Percentiles rank a stretch among this genome's conserved stretches.
These are phyloP conservation scores for Magallana nippona DNA, from an alignment of 2,888 invertebrate genomes.

Conservation along the genomic window DNA sequence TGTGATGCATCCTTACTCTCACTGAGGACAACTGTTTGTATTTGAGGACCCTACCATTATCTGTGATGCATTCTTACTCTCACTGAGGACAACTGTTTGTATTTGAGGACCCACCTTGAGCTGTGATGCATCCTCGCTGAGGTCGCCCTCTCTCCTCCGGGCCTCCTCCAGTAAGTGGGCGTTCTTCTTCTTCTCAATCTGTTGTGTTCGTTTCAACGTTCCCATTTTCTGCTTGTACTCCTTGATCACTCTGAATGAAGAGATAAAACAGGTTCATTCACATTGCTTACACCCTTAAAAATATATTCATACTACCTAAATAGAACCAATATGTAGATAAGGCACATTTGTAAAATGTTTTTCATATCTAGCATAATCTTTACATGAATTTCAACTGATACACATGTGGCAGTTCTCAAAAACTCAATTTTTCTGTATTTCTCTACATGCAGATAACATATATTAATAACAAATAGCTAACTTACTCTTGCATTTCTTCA, in stretches of 20 bases:
- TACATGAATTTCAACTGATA: too few relatives aligned
- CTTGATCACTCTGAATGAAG: conserved; percentile 70
- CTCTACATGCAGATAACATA: too few relatives aligned
- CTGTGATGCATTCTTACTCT: conserved; percentile 68
- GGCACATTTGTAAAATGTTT: too few relatives aligned
- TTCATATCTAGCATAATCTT: too few relatives aligned
- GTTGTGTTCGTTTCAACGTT: conserved; percentile 76
- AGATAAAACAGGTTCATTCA: too few relatives aligned
- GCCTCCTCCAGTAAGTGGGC: conserved; percentile 77
- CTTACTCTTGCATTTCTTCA: conserved; percentile 72
- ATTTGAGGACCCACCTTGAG: conserved; percentile 67
- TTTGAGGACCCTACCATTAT: conserved; percentile 67
- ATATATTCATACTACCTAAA: too few relatives aligned
- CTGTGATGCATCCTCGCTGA: conserved; percentile 72
- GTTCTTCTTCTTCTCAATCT: conserved; percentile 77
- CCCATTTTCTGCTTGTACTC: conserved; percentile 77
- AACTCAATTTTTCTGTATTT: too few relatives aligned
- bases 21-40: too few relatives aligned
- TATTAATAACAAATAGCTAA: neutral
- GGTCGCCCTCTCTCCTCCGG: conserved; percentile 73
- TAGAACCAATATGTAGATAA: too few relatives aligned
- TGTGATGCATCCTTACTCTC: conserved; percentile 69
- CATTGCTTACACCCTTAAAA: too few relatives aligned
- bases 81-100: too few relatives aligned
- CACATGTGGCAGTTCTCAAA: too few relatives aligned